A percentile compares a stretch with the other conserved stretches of the same genome.
phyloP scores from a whole-genome alignment of 92 coral and sea anemone species.

The Diadumene lineata region DNA sequence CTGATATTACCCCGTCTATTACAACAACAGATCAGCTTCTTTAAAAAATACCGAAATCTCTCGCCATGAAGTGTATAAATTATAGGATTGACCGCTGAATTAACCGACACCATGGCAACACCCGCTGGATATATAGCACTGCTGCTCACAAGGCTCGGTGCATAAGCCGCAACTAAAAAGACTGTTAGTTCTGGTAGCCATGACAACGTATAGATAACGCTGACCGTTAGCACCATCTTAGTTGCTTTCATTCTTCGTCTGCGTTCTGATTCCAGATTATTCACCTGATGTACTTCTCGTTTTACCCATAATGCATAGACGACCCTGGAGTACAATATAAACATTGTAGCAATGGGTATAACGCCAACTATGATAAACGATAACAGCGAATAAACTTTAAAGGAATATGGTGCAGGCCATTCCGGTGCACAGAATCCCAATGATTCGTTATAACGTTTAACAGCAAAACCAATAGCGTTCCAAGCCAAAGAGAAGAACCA shows the following conservation, averaged over 20 bases:
- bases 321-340: conserved; percentile 28
- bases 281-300: conserved; percentile 31
- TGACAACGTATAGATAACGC: conserved; percentile 52
- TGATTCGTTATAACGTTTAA: conserved; percentile 35
- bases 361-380: conserved; percentile 35
- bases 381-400: conserved; percentile 37
- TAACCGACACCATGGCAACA: conserved; percentile 65
- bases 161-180: conserved; percentile 43
- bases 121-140: conserved; percentile 51
- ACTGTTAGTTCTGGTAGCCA: conserved; percentile 52
- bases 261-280: conserved; percentile 34
- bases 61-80: conserved; percentile 60
- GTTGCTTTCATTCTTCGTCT: conserved; percentile 44
- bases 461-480: conserved; percentile 36
- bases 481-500: conserved; percentile 48
- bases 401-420: conserved; percentile 40
- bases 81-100: conserved; percentile 66
- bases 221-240: conserved; percentile 58
- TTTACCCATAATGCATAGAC: conserved; percentile 44
- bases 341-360: conserved; percentile 37
- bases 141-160: conserved; percentile 20
- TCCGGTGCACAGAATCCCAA: conserved; percentile 25
- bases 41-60: conserved; percentile 36
- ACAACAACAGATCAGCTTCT: conserved; percentile 28
- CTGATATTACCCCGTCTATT: neutral